Evolutionary conservation across 2,113 vertebrate genomes (phyloP).

Genomic region (Lamprotornis superbus): DNA sequence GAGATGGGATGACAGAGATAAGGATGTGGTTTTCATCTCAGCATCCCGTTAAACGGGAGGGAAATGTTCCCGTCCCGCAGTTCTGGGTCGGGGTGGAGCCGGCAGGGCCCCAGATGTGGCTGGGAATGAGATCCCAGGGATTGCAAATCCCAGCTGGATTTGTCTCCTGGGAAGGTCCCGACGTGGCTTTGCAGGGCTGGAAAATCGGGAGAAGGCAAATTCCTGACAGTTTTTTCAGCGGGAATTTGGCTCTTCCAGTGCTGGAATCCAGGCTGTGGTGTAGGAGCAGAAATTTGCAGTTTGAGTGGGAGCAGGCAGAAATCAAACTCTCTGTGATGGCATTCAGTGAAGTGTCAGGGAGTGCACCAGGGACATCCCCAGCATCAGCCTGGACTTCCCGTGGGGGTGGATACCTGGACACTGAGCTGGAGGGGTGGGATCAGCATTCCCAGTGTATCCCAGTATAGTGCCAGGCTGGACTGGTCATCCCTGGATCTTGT

Average conservation of each 20-base stretch:
- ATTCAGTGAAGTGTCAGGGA: neutral
- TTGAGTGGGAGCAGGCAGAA: neutral
- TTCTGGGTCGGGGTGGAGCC: neutral
- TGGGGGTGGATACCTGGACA: neutral
- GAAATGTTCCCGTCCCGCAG: neutral
- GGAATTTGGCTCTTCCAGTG: neutral
- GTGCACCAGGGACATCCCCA: neutral
- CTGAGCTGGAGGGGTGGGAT: neutral
- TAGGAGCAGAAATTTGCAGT: neutral
- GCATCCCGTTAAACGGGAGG: neutral
- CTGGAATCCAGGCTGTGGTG: rapidly evolving
- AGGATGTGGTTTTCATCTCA: neutral
- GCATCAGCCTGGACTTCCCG: neutral
- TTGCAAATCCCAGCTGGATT: neutral
- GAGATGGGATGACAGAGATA: neutral
- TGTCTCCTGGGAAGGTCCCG: neutral
- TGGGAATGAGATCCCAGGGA: neutral
- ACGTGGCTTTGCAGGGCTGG: neutral
- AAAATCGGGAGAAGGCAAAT: neutral
- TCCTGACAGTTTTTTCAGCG: neutral
- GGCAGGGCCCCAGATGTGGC: neutral
- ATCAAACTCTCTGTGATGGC: neutral
- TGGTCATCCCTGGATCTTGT: neutral
- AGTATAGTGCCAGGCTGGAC: neutral
- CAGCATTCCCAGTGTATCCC: neutral